Conservation (phyloP, 2,888 invertebrate genomes). For the Teleogryllus oceanicus region DNA sequence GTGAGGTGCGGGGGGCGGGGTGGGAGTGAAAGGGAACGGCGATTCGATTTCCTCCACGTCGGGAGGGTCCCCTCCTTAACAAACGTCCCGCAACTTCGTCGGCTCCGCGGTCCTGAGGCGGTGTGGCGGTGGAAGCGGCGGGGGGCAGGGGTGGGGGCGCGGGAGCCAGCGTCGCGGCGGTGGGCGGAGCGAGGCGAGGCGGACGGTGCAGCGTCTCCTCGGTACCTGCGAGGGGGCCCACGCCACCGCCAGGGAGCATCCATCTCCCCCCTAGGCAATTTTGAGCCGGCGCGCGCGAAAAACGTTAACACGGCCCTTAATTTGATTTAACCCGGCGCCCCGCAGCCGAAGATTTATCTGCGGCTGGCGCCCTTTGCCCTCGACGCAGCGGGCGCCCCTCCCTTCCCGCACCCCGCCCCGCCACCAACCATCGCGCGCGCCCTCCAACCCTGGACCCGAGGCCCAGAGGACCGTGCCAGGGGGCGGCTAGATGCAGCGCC, state of each 20-base stretch:
- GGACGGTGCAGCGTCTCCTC: not conserved
- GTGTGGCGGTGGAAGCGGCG: not conserved
- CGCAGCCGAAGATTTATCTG: not conserved
- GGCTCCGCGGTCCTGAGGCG: not conserved
- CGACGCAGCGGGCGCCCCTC: not conserved
- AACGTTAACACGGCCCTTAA: constrained; percentile 18
- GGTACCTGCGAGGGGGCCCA: not conserved
- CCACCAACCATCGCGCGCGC: not conserved
- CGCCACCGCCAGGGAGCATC: not conserved
- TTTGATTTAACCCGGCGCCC: constrained; percentile 18
- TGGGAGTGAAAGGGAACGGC: too few relatives aligned
- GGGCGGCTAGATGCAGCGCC: not conserved
- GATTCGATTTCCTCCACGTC: too few relatives aligned
- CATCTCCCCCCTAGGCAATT: constrained; percentile 12
- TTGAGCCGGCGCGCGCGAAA: constrained; percentile 9
- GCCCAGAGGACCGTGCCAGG: not conserved
- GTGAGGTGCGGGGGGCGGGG: too few relatives aligned
- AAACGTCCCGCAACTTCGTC: not conserved
- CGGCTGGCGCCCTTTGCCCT: not conserved
- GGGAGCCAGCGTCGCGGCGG: not conserved
- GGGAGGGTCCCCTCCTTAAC: not conserved
- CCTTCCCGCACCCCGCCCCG: not conserved
- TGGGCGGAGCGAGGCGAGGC: not conserved
- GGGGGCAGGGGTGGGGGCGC: not conserved
- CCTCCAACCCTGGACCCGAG: not conserved